Conservation (phyloP, 2,113 vertebrate genomes). For the Cyanoderma ruficeps region DNA sequence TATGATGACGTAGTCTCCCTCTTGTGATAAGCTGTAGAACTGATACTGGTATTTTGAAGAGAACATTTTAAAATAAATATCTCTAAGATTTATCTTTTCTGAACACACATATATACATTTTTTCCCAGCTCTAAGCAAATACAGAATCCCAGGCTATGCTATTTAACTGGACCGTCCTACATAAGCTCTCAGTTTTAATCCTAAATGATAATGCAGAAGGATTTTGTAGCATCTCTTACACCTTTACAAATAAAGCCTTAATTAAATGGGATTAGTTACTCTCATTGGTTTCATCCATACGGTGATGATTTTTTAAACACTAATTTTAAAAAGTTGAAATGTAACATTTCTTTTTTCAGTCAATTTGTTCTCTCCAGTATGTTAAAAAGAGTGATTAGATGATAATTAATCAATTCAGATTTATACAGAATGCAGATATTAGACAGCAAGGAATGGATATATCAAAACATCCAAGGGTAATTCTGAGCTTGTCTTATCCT, state of each 20-base stretch:
- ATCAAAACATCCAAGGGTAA: not conserved
- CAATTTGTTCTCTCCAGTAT: constrained; percentile 1
- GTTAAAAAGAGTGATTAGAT: not conserved
- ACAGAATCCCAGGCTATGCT: not conserved
- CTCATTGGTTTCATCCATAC: not conserved
- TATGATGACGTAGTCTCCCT: constrained; percentile 21
- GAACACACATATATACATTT: not conserved
- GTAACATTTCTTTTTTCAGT: not conserved
- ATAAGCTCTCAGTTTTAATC: not conserved
- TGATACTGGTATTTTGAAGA: not conserved
- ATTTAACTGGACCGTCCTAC: not conserved
- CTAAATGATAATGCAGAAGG: not conserved
- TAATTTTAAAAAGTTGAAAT: not conserved
- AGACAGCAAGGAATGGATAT: not conserved
- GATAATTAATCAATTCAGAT: not conserved
- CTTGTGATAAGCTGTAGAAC: constrained; percentile 31
- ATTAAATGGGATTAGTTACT: constrained; percentile 5
- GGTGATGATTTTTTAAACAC: constrained; percentile 6
- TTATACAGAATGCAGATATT: not conserved
- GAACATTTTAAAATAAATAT: not conserved
- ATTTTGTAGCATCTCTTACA: constrained; percentile 51
- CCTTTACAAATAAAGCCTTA: constrained; percentile 54
- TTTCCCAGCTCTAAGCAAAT: constrained; percentile 19
- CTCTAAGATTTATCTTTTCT: not conserved
- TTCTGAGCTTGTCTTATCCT: constrained; percentile 55